A percentile compares a stretch with the other conserved stretches of the same genome.
phyloP scores from a whole-genome alignment of 2,113 vertebrate genomes.

The Epinephelus cyanopodus region DNA sequence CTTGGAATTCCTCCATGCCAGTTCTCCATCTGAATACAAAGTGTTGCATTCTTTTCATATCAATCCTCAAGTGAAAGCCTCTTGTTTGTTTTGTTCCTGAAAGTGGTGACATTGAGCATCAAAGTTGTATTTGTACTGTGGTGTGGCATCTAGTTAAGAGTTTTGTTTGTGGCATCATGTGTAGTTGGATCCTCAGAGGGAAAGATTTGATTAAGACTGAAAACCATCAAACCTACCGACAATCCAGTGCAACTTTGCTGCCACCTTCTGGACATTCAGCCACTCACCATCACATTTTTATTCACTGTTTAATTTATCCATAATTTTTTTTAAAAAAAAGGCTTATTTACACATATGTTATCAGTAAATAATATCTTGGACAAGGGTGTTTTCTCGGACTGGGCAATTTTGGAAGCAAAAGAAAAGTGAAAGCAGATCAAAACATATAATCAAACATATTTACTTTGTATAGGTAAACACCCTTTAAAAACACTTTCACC shows the following conservation, averaged over 20 bases:
- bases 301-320: background rate
- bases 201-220: background rate
- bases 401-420: no score
- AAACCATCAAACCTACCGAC: fast-evolving
- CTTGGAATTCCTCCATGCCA: slow-evolving; percentile 24
- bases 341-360: no score
- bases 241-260: slow-evolving; percentile 38
- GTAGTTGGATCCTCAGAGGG: background rate
- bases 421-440: no score
- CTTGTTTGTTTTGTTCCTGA: slow-evolving; percentile 48
- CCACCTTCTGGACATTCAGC: slow-evolving; percentile 62
- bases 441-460: no score
- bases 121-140: slow-evolving; percentile 11
- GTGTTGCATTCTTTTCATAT: slow-evolving; percentile 25
- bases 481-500: no score
- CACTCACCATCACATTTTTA: fast-evolving
- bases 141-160: background rate
- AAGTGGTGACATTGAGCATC: slow-evolving; percentile 23
- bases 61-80: slow-evolving; percentile 19
- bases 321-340: no score
- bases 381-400: no score
- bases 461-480: no score
- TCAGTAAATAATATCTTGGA: no score
- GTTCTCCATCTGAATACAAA: slow-evolving; percentile 35
- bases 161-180: slow-evolving; percentile 33